Base-by-base conservation (phyloP, 2,888 invertebrate genomes). In the Athripsodes cinereus region DNA sequence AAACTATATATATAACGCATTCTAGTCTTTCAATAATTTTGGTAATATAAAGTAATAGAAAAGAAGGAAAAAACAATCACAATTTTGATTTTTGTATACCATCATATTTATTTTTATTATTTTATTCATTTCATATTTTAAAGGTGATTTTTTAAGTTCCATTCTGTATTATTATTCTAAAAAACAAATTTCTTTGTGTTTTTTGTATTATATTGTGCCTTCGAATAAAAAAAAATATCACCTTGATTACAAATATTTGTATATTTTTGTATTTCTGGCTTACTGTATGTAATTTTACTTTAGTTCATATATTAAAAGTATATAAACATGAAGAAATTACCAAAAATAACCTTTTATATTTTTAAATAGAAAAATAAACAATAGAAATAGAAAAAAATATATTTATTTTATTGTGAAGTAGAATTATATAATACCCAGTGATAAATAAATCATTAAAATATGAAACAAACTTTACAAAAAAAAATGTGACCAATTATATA, bases 321-420 rank as follows among this genome's bases (percentile, higher is more conserved):
- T 62, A 62, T 60, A 62, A 54, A 62, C 57, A 57, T 48, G 57
- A 62, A 62, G 62, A 55, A 34, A 48, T 61, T 54, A 50, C 26
- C 11, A 13, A 21, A 53, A 53, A 26, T n/a, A n/a, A n/a, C n/a
- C n/a, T n/a, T n/a, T n/a, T n/a, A n/a, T n/a, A n/a, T n/a, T n/a
- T n/a, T n/a, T n/a, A n/a, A n/a, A n/a, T n/a, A n/a, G n/a, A n/a
- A n/a, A n/a, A n/a, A n/a, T n/a, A n/a, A n/a, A n/a, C n/a, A n/a
- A n/a, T n/a, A n/a, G n/a, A n/a, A n/a, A n/a, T n/a, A n/a, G n/a
- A n/a, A n/a, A n/a, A n/a, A n/a, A n/a, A n/a, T n/a, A n/a, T n/a
- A n/a, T n/a, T n/a, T n/a, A n/a, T n/a, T n/a, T n/a, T n/a, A n/a
- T n/a, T n/a, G n/a, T n/a, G n/a, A n/a, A n/a, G n/a, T n/a, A n/a